Conservation (phyloP, 2,888 invertebrate genomes). For the Euphydryas editha region DNA sequence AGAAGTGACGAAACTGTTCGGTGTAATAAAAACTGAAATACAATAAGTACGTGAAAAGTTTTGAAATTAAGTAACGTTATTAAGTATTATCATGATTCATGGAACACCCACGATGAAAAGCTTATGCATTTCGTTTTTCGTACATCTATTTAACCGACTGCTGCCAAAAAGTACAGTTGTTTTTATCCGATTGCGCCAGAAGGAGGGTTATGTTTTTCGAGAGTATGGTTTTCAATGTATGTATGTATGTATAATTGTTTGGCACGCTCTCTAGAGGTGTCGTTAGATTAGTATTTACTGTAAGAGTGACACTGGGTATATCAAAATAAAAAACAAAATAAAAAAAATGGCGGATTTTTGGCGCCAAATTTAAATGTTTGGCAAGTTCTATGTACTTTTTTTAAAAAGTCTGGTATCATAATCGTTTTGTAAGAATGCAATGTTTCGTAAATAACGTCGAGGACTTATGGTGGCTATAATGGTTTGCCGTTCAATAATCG, state of each 20-base stretch:
- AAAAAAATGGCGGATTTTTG: too few relatives aligned
- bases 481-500: conserved; percentile 51
- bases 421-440: conserved; percentile 12
- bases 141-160: too few relatives aligned
- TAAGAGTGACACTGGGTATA: too few relatives aligned
- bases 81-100: not conserved
- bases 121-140: not conserved
- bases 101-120: conserved; percentile 11
- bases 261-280: too few relatives aligned
- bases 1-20: conserved; percentile 20
- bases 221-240: too few relatives aligned
- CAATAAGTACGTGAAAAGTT: conserved; percentile 22
- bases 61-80: conserved; percentile 16
- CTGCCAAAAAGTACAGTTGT: too few relatives aligned
- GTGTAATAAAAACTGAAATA: conserved; percentile 28
- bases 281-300: too few relatives aligned
- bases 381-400: not conserved
- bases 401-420: too few relatives aligned
- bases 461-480: conserved; percentile 50
- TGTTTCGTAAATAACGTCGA: conserved; percentile 39
- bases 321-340: too few relatives aligned
- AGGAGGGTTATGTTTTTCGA: too few relatives aligned
- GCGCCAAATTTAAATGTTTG: not conserved
- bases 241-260: too few relatives aligned
- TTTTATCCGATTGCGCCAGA: too few relatives aligned